Base-by-base conservation (phyloP, 2,888 invertebrate genomes). In the Caenorhabditis drosophilae region DNA sequence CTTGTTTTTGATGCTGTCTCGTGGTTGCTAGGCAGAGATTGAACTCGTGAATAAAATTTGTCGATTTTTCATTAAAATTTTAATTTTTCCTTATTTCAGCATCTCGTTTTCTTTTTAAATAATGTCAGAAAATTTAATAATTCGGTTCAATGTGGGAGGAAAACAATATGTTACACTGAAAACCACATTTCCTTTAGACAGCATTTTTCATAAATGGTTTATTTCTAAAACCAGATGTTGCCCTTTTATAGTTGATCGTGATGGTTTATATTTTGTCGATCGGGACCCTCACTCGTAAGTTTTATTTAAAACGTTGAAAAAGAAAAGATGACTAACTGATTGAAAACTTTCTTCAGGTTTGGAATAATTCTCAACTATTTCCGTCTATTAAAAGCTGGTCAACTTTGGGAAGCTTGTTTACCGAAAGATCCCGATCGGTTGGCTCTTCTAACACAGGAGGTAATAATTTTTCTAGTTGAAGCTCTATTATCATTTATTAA, bases 131-230 rank as follows among this genome's bases (percentile, higher is more conserved):
- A 69, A 60, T 38, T 38, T 67, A 1, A 67, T 77, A 25, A 61
- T 76, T 22, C 69, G 73, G 2, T 80, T 82, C 66, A 82, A 82
- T 50, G 82, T 80, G 20, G 81, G 82, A 25, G 82, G 82, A 12
- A 66, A 54, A 40, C 31, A 18, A 18, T 60, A 53, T 45, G 68
- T 70, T 7, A 73, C 67, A 7, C 40, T 75, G 25, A 70, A 70
- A 44, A 70, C 63, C 4, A 69, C 62, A 0, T 73, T 75, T 38
- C 64, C 72, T 22, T 41, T 55, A 4, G 75, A 72, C 55, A 67
- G 67, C 0, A 52, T 70, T 9, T 75, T 75, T 49, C 73, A 73
- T 51, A 73, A 80, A 74, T 81, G 80, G 79, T 82, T 82, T 56
- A 71, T 81, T 47, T 75, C 77, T 23, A 45, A 70, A 35, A 75